These are phyloP conservation scores for Zaprionus lachaisei DNA, from an alignment of 1,140 invertebrate species.

Conservation along the genomic window DNA sequence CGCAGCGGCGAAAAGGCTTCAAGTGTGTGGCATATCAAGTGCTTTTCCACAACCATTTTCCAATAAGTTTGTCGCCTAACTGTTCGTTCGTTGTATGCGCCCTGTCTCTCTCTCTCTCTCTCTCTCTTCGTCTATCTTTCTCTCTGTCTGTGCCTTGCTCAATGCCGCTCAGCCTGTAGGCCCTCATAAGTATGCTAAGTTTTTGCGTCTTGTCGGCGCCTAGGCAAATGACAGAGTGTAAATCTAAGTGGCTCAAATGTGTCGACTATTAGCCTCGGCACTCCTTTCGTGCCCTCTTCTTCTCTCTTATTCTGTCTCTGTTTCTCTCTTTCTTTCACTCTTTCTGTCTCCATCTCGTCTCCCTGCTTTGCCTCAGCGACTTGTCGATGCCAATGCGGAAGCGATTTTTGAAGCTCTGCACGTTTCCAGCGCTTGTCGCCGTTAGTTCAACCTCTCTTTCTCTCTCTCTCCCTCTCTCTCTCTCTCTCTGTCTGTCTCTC, in stretches of 20 bases:
- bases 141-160: neutral
- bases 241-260: conserved; percentile 59
- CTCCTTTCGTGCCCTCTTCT: neutral
- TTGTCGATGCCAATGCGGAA: conserved; percentile 48
- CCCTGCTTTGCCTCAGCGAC: neutral
- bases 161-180: conserved; percentile 34
- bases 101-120: neutral
- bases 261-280: conserved; percentile 44
- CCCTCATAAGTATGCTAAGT: conserved; percentile 67
- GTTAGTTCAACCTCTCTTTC: neutral
- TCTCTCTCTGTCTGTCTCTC: conserved; percentile 3
- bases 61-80: conserved; percentile 68
- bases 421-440: conserved; percentile 21
- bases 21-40: conserved; percentile 58
- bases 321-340: neutral
- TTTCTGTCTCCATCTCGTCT: neutral
- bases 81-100: conserved; percentile 11
- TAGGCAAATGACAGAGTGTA: conserved; percentile 55
- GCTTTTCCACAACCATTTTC: conserved; percentile 70
- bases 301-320: neutral
- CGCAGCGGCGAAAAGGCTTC: conserved; percentile 46
- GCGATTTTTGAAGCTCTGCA: conserved; percentile 46
- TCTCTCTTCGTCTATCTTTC: neutral
- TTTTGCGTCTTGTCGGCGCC: conserved; percentile 55
- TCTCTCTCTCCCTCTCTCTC: neutral